phyloP scores from a whole-genome alignment of 1,140 invertebrate genomes.

The Zaprionus camerounensis region DNA sequence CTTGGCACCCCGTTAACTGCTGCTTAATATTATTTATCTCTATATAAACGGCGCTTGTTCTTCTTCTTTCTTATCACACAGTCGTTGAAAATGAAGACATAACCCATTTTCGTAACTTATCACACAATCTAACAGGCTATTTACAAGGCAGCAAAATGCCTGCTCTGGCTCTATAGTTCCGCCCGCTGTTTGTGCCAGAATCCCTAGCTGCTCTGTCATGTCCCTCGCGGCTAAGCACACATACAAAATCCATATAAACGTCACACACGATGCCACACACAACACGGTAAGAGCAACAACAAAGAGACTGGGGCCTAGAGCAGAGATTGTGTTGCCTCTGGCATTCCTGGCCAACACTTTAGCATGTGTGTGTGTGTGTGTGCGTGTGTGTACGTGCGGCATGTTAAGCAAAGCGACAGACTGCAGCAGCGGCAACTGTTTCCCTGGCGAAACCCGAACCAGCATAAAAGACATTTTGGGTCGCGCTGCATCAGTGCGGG shows the following conservation, averaged over 20 bases:
- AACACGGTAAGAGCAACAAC: slow-evolving; percentile 25
- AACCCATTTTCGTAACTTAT: slow-evolving; percentile 3
- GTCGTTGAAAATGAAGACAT: not conserved
- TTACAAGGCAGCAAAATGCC: not conserved
- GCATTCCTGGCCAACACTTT: slow-evolving; percentile 59
- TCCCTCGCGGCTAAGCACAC: slow-evolving; percentile 19
- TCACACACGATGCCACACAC: slow-evolving; percentile 45
- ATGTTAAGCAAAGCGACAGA: slow-evolving; percentile 49
- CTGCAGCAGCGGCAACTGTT: slow-evolving; percentile 23
- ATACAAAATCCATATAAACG: slow-evolving; percentile 53
- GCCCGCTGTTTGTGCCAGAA: slow-evolving; percentile 22
- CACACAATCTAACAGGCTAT: slow-evolving; percentile 3
- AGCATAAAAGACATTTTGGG: slow-evolving; percentile 49
- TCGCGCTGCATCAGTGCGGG: slow-evolving; percentile 24
- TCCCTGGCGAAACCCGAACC: slow-evolving; percentile 32
- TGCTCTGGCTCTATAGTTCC: not conserved
- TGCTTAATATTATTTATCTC: not conserved
- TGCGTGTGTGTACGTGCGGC: slow-evolving; percentile 38
- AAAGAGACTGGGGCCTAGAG: slow-evolving; percentile 32
- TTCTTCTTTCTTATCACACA: not conserved
- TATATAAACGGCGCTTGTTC: not conserved
- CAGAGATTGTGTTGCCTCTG: slow-evolving; percentile 64
- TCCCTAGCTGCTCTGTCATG: slow-evolving; percentile 34
- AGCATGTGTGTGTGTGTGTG: slow-evolving; percentile 20
- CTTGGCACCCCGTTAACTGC: too few species aligned